Conservation (phyloP, 2,113 vertebrate species). For the Catharus bicknelli region DNA sequence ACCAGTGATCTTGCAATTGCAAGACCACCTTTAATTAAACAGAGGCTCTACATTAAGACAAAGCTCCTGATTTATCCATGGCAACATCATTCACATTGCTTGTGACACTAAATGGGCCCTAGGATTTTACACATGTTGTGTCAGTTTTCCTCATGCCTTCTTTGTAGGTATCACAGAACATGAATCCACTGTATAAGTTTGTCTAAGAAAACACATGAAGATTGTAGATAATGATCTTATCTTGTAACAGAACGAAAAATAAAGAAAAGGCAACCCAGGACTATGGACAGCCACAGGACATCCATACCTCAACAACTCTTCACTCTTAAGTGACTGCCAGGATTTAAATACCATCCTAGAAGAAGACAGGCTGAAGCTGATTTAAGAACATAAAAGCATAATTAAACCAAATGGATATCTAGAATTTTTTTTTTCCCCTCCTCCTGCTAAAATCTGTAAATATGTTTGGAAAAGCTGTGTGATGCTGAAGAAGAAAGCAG, state of each 20-base stretch:
- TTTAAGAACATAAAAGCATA: neutral
- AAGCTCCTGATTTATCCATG: neutral
- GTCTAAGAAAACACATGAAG: neutral
- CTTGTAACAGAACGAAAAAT: neutral
- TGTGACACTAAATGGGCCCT: neutral
- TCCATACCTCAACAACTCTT: neutral
- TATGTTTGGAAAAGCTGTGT: neutral
- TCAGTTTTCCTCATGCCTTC: neutral
- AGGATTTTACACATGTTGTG: neutral
- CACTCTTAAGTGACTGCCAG: neutral
- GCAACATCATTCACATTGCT: neutral
- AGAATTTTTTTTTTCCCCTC: fast-evolving
- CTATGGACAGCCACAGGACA: neutral
- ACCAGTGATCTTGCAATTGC: neutral
- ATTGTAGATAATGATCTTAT: neutral
- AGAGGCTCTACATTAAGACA: neutral
- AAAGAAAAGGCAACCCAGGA: neutral
- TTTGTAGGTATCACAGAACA: neutral
- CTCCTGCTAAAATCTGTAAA: neutral
- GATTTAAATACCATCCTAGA: neutral
- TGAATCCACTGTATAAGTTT: neutral
- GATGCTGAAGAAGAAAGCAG: neutral
- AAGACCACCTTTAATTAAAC: neutral
- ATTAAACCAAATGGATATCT: neutral
- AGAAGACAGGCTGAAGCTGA: neutral